These are phyloP conservation scores for Parnassius orleans DNA, from an alignment of 2,888 invertebrate species.

Conservation along the genomic window DNA sequence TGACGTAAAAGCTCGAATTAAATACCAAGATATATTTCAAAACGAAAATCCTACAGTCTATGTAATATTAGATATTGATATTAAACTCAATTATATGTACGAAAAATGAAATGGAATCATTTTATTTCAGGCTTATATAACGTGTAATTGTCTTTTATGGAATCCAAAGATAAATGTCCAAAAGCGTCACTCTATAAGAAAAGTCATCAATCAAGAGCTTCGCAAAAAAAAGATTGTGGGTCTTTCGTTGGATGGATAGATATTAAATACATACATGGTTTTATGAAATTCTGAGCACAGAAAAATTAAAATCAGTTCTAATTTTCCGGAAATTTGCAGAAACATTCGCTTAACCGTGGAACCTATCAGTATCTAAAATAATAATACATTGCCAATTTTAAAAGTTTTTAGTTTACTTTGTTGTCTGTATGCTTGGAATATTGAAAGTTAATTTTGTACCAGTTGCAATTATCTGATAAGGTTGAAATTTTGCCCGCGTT, in stretches of 20 bases:
- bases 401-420: no score
- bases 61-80: background rate
- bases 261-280: slow-evolving; percentile 38
- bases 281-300: no score
- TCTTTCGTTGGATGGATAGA: slow-evolving; percentile 52
- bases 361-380: no score
- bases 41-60: background rate
- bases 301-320: no score
- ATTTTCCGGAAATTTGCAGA: no score
- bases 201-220: slow-evolving; percentile 68
- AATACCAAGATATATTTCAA: background rate
- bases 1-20: background rate
- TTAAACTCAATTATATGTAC: slow-evolving; percentile 5
- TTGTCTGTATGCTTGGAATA: no score
- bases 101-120: slow-evolving; percentile 13
- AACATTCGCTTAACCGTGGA: no score
- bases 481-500: no score
- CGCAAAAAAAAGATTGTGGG: slow-evolving; percentile 53
- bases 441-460: no score
- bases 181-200: slow-evolving; percentile 59
- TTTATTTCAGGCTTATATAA: slow-evolving; percentile 38
- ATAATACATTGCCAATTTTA: no score
- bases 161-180: slow-evolving; percentile 39
- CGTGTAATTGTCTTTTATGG: slow-evolving; percentile 55
- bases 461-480: no score